Percentiles rank a stretch among this genome's conserved stretches.
These are phyloP conservation scores for Microcebus lehilahytsara DNA, from an alignment of 2,113 vertebrate genomes.

Conservation along the genomic window DNA sequence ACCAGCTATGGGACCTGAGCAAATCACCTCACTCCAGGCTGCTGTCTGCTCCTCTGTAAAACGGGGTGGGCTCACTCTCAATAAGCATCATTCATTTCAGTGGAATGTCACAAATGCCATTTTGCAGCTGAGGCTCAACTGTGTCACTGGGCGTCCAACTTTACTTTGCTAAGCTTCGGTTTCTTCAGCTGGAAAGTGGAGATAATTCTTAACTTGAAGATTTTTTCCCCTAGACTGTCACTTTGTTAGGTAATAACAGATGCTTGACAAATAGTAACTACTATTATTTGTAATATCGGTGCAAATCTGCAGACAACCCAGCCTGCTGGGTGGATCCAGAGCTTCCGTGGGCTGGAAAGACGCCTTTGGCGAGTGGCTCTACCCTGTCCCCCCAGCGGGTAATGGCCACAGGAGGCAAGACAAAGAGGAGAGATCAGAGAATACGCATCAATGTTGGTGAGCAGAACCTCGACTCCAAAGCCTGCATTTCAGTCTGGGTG, in stretches of 20 bases:
- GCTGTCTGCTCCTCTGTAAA: not conserved
- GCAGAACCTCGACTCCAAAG: not conserved
- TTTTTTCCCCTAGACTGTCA: not conserved
- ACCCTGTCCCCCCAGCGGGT: not conserved
- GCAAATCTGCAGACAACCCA: not conserved
- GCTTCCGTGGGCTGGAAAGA: not conserved
- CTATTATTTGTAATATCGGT: not conserved
- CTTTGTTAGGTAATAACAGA: not conserved
- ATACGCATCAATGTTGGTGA: fast-evolving
- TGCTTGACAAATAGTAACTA: not conserved
- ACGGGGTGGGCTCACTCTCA: not conserved
- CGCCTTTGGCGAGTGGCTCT: not conserved
- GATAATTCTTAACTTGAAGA: not conserved
- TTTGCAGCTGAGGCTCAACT: not conserved
- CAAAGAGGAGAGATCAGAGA: not conserved
- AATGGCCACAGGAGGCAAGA: not conserved
- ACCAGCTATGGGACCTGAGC: not conserved
- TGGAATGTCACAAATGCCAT: not conserved
- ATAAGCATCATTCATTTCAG: not conserved
- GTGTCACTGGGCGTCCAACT: not conserved
- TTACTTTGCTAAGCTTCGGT: not conserved
- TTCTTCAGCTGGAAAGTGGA: not conserved
- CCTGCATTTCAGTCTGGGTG: not conserved
- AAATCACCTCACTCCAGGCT: not conserved
- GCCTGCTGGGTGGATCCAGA: not conserved